Evolutionary conservation across 1,140 invertebrate genomes (phyloP), one percentile per base, ranked within the genome.

Genomic region (Drosophila murphyi): DNA sequence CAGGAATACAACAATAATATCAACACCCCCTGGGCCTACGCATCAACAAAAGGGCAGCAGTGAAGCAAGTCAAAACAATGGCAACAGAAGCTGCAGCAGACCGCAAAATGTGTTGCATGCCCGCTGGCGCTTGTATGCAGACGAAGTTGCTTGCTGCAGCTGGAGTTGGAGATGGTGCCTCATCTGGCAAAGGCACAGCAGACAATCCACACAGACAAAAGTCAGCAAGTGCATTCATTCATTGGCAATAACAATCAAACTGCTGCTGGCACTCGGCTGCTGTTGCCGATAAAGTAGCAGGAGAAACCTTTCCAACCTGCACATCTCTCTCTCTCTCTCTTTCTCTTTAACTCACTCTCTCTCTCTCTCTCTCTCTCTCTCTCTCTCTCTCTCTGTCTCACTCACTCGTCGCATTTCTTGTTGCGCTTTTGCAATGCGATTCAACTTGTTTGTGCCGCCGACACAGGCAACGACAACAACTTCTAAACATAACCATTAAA

Each of bases 211-310:
- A 50, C 52, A 76, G 69, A 72, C 61, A 55, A 71, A 52, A 60
- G 60, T 7, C 64, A 72, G 82, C 83, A 87, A 87, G 83, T 87
- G 82, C 79, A 82, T 87, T 87, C 82, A 87, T 87, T 87, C 82
- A 87, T 87, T 87, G 82, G 82, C 85, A 88, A 88, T 88, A 87
- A 87, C 82, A 87, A 87, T 87, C 83, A 87, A 87, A 88, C 83
- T 87, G 82, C 78, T 81, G 74, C 72, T 82, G 78, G 80, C 78
- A 82, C 54, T 86, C 64, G 52, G 60, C 67, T 75, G 67, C 67
- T 64, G 72, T 55, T 62, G 56, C 51, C 43, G 57, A 39, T 45
- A 34, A n/a, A 4, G 48, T 7, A 39, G 29, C n/a, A 54, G 39
- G 12, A 5, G 55, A 37, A 39, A 68, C 32, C 56, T n/a, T 48